Evolutionary conservation across 2,888 invertebrate genomes (phyloP).

Genomic region (Dendrolimus houi): DNA sequence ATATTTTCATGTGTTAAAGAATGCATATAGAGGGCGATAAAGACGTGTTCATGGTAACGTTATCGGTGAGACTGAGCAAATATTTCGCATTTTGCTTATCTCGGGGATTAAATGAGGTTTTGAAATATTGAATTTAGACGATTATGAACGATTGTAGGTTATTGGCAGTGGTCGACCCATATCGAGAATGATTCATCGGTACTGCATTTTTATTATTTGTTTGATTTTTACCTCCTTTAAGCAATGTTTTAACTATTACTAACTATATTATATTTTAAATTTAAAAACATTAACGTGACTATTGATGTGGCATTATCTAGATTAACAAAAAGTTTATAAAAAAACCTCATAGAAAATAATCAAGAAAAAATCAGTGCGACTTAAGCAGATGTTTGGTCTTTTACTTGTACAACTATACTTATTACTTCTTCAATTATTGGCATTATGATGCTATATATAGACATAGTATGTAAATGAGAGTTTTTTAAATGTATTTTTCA

Average conservation of each 20-base stretch:
- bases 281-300: no score
- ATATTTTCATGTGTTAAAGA: conserved; percentile 7
- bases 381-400: no score
- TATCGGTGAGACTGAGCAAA: conserved; percentile 64
- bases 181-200: conserved; percentile 14
- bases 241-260: neutral
- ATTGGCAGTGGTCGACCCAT: conserved; percentile 18
- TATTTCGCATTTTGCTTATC: conserved; percentile 68
- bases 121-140: conserved; percentile 57
- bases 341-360: no score
- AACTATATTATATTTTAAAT: no score
- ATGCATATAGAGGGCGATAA: conserved; percentile 30
- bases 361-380: no score
- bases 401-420: no score
- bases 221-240: neutral
- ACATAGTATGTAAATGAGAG: no score
- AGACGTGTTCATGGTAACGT: conserved; percentile 64
- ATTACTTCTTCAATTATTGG: no score
- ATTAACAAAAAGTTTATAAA: no score
- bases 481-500: no score
- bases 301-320: no score
- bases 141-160: conserved; percentile 33
- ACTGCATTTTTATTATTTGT: conserved; percentile 11
- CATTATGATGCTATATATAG: no score
- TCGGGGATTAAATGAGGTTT: conserved; percentile 54